Evolutionary conservation across 1,140 invertebrate genomes (phyloP).

Genomic region (Penaeus chinensis): DNA sequence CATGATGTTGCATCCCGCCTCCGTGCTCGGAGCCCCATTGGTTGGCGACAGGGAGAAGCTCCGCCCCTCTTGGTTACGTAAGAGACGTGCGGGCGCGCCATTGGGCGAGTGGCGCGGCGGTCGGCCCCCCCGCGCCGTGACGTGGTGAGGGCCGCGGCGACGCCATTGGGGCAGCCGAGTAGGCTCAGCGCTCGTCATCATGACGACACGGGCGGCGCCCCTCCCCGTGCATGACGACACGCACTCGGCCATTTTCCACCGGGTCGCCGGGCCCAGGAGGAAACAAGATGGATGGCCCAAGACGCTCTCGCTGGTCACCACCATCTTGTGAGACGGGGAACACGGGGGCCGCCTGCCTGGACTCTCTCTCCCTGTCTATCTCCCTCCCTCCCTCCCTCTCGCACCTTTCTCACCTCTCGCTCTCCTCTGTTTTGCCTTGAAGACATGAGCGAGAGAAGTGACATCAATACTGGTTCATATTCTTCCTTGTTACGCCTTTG

Average conservation of each 20-base stretch:
- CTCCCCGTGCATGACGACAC: slow-evolving; percentile 51
- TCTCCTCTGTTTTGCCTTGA: not conserved
- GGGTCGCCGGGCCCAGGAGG: slow-evolving; percentile 23
- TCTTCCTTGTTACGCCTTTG: too few species aligned
- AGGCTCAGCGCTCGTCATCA: slow-evolving; percentile 36
- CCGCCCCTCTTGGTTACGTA: slow-evolving; percentile 49
- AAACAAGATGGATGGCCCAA: slow-evolving; percentile 50
- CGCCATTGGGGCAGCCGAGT: slow-evolving; percentile 37
- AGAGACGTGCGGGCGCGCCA: slow-evolving; percentile 18
- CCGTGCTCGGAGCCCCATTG: slow-evolving; percentile 22
- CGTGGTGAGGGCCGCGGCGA: slow-evolving; percentile 11
- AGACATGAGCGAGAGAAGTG: too few species aligned
- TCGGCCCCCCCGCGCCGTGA: not conserved
- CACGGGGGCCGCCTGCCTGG: slow-evolving; percentile 1
- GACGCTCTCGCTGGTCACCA: slow-evolving; percentile 30
- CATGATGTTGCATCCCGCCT: slow-evolving; percentile 39
- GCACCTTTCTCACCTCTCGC: slow-evolving; percentile 14
- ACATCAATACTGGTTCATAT: too few species aligned
- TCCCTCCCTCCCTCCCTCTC: slow-evolving; percentile 40
- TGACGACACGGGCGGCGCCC: slow-evolving; percentile 34
- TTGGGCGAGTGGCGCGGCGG: slow-evolving; percentile 18
- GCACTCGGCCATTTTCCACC: slow-evolving; percentile 43
- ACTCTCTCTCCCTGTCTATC: not conserved
- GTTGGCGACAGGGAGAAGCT: not conserved
- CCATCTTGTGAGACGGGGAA: slow-evolving; percentile 28